Conservation (phyloP, 2,113 vertebrate genomes). For the Paramormyrops kingsleyae region DNA sequence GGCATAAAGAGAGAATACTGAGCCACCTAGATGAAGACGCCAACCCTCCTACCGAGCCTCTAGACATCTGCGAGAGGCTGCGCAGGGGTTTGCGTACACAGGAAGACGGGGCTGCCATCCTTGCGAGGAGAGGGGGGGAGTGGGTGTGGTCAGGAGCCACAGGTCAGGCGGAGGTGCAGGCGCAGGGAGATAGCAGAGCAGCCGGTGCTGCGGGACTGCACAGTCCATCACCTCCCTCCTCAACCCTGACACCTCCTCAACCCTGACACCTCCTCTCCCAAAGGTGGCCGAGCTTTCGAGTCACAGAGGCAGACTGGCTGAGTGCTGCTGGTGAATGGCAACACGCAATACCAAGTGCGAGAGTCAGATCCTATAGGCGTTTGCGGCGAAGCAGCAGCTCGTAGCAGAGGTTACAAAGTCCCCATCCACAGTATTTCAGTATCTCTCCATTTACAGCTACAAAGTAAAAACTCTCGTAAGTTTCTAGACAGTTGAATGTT, state of each 20-base stretch:
- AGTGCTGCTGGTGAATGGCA: not conserved
- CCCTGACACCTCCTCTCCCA: not conserved
- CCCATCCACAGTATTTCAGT: not conserved
- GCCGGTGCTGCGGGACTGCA: not conserved
- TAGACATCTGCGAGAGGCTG: not conserved
- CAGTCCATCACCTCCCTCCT: slow-evolving; percentile 19
- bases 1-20: not conserved
- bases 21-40: not conserved
- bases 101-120: not conserved
- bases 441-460: not conserved
- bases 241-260: slow-evolving; percentile 10
- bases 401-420: not conserved
- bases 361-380: not conserved
- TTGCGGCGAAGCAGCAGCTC: not conserved
- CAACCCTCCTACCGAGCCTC: not conserved
- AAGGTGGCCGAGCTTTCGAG: not conserved
- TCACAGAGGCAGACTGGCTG: not conserved
- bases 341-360: not conserved
- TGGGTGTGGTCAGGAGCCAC: not conserved
- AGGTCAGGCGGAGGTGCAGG: slow-evolving; percentile 6
- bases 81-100: not conserved
- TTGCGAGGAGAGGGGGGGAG: not conserved
- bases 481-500: not conserved
- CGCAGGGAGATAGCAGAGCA: not conserved
- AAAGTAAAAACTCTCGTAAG: not conserved